Conservation (phyloP, 2,797 vertebrate species). For the Alauda arvensis region DNA sequence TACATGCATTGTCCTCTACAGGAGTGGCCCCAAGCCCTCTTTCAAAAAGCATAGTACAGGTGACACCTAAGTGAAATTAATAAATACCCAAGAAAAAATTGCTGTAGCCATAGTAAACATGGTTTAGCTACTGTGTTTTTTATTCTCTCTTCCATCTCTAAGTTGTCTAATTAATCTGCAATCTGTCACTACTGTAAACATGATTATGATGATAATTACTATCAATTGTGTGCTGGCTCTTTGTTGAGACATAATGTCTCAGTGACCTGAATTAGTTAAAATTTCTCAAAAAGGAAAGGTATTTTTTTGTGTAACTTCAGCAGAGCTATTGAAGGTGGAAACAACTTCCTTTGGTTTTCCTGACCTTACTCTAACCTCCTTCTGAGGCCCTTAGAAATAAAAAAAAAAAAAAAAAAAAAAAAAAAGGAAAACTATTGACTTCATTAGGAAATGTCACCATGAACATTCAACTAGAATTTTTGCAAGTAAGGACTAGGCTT, state of each 20-base stretch:
- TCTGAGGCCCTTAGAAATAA: not conserved
- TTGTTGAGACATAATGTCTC: not conserved
- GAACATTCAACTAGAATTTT: not conserved
- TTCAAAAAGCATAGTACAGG: not conserved
- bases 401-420: not conserved
- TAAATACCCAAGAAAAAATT: not conserved
- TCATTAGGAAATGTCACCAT: not conserved
- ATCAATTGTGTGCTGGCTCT: not conserved
- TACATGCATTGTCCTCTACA: accelerated
- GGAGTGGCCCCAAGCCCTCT: not conserved
- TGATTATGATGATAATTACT: not conserved
- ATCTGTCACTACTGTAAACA: not conserved
- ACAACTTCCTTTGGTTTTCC: not conserved
- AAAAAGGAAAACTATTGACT: not conserved
- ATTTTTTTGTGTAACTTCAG: not conserved
- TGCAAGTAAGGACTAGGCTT: not conserved
- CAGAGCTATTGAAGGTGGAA: not conserved
- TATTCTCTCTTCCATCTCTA: not conserved
- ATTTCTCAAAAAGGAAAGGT: not conserved
- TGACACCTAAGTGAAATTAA: not conserved
- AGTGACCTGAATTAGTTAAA: not conserved
- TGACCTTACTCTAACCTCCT: not conserved
- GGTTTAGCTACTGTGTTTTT: not conserved
- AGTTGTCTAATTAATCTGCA: not conserved
- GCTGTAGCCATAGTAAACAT: not conserved